Evolutionary conservation across 2,113 vertebrate genomes (phyloP).

Genomic region (Pedetes capensis): DNA sequence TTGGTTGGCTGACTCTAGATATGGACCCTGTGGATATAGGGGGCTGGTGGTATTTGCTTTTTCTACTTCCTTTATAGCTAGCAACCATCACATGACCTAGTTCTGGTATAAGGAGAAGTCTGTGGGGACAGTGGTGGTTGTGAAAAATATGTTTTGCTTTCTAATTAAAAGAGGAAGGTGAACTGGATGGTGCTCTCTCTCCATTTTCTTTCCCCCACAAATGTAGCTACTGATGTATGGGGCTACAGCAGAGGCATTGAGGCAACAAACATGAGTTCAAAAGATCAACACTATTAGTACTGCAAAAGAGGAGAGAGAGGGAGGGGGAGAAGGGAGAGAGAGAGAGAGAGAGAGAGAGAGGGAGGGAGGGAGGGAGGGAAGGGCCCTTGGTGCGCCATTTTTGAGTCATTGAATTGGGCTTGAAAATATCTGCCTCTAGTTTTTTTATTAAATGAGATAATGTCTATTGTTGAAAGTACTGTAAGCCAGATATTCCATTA

Average conservation of each 20-base stretch:
- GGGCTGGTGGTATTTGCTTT: not conserved
- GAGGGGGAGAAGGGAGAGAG: no score
- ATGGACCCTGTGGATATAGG: not conserved
- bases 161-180: not conserved
- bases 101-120: not conserved
- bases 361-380: no score
- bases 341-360: no score
- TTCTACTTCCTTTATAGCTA: not conserved
- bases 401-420: not conserved
- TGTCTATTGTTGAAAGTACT: not conserved
- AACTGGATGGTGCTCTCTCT: not conserved
- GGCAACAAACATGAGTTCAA: not conserved
- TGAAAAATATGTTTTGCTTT: not conserved
- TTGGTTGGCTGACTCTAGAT: no score
- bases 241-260: not conserved
- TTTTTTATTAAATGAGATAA: not conserved
- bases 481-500: not conserved
- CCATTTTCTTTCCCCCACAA: not conserved
- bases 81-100: not conserved
- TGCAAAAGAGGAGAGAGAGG: not conserved
- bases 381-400: not conserved
- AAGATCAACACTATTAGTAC: not conserved
- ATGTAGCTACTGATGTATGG: not conserved
- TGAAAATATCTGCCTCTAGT: not conserved
- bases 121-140: not conserved